These are phyloP conservation scores for Escarpia spicata DNA, from an alignment of 2,888 invertebrate genomes.

Conservation along the genomic window DNA sequence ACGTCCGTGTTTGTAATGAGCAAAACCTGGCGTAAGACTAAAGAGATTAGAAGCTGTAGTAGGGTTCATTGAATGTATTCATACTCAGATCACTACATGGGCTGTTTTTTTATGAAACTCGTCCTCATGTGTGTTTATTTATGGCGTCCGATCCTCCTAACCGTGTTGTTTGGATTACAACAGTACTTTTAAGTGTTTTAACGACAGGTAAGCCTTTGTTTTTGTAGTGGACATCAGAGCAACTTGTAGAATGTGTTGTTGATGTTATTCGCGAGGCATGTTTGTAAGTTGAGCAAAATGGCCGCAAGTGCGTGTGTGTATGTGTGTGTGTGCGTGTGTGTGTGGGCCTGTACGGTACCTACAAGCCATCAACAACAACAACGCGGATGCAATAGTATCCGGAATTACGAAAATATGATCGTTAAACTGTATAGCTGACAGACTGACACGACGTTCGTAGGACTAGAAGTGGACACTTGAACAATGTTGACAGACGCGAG, in stretches of 20 bases:
- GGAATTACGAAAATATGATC: background rate
- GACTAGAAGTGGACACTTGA: conserved; percentile 3
- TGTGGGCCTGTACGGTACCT: background rate
- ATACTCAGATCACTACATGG: conserved; percentile 28
- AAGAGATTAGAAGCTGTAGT: conserved; percentile 29
- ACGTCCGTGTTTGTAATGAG: background rate
- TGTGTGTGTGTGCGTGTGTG: background rate
- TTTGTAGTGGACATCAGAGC: background rate
- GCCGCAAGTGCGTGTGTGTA: background rate
- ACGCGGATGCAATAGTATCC: background rate
- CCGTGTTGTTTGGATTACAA: conserved; percentile 25
- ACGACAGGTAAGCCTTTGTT: conserved; percentile 22
- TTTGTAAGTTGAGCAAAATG: conserved; percentile 13
- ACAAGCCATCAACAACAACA: background rate
- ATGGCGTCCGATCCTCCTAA: conserved; percentile 25
- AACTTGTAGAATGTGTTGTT: conserved; percentile 13
- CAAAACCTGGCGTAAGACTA: conserved; percentile 26
- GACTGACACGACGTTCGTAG: background rate
- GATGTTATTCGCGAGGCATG: conserved; percentile 16
- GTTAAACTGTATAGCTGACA: background rate
- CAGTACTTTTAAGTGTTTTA: conserved; percentile 22
- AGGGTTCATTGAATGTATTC: conserved; percentile 29
- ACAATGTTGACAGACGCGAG: background rate
- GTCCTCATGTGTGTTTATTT: conserved; percentile 27
- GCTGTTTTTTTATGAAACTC: conserved; percentile 26